These are phyloP conservation scores for Xiphorhynchus erythropygius DNA, from an alignment of 2,797 vertebrate genomes.

Conservation along the genomic window DNA sequence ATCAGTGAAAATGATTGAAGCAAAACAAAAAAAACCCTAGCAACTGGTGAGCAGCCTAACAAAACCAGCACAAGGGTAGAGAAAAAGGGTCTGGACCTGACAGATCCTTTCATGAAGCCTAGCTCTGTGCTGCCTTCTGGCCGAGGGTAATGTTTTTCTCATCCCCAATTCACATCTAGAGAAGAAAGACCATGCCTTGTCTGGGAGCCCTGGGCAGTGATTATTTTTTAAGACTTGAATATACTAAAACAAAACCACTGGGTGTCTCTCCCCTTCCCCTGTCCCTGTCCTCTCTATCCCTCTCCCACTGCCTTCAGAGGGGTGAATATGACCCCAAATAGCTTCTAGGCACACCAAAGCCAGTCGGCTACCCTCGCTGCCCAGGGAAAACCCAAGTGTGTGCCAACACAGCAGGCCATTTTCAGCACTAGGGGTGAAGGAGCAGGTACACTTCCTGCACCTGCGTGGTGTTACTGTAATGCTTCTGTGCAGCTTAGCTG, in stretches of 20 bases:
- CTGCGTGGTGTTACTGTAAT: neutral
- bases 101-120: neutral
- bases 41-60: slow-evolving; percentile 51
- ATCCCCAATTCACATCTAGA: neutral
- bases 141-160: neutral
- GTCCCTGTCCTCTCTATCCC: neutral
- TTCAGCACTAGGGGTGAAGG: neutral
- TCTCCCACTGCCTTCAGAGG: neutral
- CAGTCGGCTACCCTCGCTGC: rapidly evolving
- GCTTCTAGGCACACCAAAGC: neutral
- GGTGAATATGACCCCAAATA: rapidly evolving
- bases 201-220: neutral
- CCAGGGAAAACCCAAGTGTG: rapidly evolving
- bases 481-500: neutral
- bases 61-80: neutral
- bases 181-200: neutral
- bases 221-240: neutral
- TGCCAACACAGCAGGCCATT: rapidly evolving
- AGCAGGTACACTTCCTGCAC: rapidly evolving
- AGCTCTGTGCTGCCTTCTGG: neutral
- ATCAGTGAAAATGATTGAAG: slow-evolving; percentile 53
- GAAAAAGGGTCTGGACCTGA: neutral
- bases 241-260: neutral
- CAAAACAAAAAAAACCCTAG: neutral
- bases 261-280: neutral